Conservation (phyloP, 2,888 invertebrate genomes). For the Lithophane ornitopus region DNA sequence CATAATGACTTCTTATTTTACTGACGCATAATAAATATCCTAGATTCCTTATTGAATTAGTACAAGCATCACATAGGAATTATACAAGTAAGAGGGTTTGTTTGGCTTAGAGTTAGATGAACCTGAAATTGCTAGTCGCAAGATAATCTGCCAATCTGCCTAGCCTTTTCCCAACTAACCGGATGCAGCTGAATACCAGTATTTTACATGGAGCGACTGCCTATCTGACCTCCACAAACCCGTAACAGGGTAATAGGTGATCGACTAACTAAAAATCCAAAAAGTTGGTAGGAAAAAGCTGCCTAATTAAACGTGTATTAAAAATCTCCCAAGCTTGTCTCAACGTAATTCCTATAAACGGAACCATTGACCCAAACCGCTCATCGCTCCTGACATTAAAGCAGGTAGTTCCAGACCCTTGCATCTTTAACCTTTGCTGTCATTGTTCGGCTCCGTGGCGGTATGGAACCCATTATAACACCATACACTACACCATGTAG, state of each 20-base stretch:
- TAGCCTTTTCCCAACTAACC: too few relatives aligned
- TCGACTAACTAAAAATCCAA: neutral
- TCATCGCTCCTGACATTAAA: constrained; percentile 19
- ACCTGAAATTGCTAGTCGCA: neutral
- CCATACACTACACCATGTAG: constrained; percentile 22
- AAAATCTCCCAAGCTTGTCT: neutral
- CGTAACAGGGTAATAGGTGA: too few relatives aligned
- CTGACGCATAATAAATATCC: neutral
- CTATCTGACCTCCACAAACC: too few relatives aligned
- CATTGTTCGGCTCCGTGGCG: constrained; percentile 54
- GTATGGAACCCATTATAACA: constrained; percentile 52
- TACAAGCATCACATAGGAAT: neutral
- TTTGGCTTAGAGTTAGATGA: neutral
- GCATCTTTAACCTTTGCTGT: constrained; percentile 63
- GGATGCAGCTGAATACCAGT: too few relatives aligned
- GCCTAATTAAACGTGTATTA: neutral
- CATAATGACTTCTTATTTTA: neutral
- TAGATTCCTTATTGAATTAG: neutral
- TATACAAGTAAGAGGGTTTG: neutral
- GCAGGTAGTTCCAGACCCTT: constrained; percentile 62
- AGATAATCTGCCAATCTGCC: too few relatives aligned
- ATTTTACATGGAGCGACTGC: too few relatives aligned
- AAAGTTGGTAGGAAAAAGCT: neutral
- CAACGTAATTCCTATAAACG: constrained; percentile 4
- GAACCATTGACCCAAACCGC: constrained; percentile 31